Evolutionary conservation across 2,113 vertebrate species (phyloP).

Genomic region (Peucedramus taeniatus): DNA sequence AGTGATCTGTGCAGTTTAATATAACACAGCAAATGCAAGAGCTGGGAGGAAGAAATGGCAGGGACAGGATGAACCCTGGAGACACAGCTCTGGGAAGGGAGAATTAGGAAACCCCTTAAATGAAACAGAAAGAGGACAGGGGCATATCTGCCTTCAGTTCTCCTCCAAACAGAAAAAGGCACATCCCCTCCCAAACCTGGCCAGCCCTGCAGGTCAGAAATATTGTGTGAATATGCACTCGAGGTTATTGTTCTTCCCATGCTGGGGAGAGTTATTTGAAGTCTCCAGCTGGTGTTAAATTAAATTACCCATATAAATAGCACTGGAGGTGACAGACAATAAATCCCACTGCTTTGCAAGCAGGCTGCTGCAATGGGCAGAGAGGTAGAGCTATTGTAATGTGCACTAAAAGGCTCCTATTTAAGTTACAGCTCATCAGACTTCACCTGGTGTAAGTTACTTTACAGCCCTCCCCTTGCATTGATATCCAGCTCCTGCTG

Average conservation of each 20-base stretch:
- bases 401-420: not conserved
- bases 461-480: not conserved
- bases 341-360: not conserved
- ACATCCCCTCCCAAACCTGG: not conserved
- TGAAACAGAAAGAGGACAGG: not conserved
- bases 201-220: not conserved
- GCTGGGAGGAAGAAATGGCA: not conserved
- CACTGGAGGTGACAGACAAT: slow-evolving; percentile 16
- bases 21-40: not conserved
- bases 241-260: slow-evolving; percentile 40
- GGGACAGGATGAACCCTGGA: not conserved
- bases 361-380: not conserved
- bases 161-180: not conserved
- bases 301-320: slow-evolving; percentile 53
- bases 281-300: slow-evolving; percentile 50
- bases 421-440: not conserved
- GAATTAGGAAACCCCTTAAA: not conserved
- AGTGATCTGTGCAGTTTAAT: not conserved
- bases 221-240: slow-evolving; percentile 18
- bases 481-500: not conserved
- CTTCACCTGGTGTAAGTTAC: not conserved
- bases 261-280: slow-evolving; percentile 50
- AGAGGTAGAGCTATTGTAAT: not conserved
- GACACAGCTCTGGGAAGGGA: not conserved
- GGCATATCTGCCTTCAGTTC: not conserved